Base-by-base conservation (phyloP, 1,140 invertebrate genomes). In the Cryptotermes secundus region DNA sequence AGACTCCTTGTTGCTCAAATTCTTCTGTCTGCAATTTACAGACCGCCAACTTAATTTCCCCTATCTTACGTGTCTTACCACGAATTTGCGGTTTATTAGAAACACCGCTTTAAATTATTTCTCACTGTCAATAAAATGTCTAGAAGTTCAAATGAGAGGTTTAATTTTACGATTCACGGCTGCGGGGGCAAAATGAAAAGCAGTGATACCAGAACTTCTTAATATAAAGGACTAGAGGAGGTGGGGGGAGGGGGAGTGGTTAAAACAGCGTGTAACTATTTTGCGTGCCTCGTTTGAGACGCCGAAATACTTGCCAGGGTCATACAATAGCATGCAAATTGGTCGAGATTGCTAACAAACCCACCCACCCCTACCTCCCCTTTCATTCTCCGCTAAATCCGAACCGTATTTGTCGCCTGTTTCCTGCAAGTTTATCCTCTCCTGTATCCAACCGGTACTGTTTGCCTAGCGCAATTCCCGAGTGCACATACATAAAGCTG, bases 261-360 rank as follows among this genome's bases (percentile, higher is more conserved):
- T 49, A 49, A 49, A 49, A 22, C 45, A 49, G 16, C 38, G 9
- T 42, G 16, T 42, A 42, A 14, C 38, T 42, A 42, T 42, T 14
- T 42, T 42, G 38, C 38, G 9, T 42, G 38, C 16, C 14, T 49
- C 45, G 45, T 31, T 31, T 72, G 59, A 72, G 59, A 72, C 59
- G n/a, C n/a, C 26, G 59, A 49, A 72, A 72, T n/a, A 72, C n/a
- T 72, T 31, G 26, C 59, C n/a, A 14, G 26, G 59, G 59, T 72
- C 59, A 72, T 72, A 72, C 59, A 72, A 72, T 72, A n/a, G 59
- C 59, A 72, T 72, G 59, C 59, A 72, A 72, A 72, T 72, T 72
- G 59, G 59, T 72, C 59, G 59, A 31, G 59, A 72, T 72, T 72
- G n/a, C 59, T 72, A 72, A 72, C 59, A 72, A 72, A n/a, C n/a